Percentiles rank a stretch among this genome's conserved stretches.
These are phyloP conservation scores for Solen grandis DNA, from an alignment of 1,140 invertebrate species.

Conservation along the genomic window DNA sequence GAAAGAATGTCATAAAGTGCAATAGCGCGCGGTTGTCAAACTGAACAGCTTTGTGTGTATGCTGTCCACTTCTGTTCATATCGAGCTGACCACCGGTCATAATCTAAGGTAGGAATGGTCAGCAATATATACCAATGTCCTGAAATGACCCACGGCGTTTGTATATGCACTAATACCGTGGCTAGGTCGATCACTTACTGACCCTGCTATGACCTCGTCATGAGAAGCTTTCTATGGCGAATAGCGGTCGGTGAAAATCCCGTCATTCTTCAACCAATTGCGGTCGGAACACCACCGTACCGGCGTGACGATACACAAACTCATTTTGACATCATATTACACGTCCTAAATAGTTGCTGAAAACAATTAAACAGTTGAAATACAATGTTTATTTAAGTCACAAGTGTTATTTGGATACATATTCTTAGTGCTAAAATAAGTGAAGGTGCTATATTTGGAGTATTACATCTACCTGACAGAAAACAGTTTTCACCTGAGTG, in stretches of 20 bases:
- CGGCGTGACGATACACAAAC: not conserved
- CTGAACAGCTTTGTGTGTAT: not conserved
- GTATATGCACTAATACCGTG: conserved; percentile 12
- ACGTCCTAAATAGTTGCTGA: not conserved
- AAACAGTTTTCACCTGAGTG: too few relatives aligned
- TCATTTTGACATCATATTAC: not conserved
- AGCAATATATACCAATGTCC: conserved; percentile 27
- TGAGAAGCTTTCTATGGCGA: not conserved
- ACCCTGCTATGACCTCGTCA: conserved; percentile 23
- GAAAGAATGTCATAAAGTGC: not conserved
- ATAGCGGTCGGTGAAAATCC: conserved; percentile 28
- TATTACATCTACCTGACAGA: too few relatives aligned
- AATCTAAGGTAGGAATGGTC: not conserved
- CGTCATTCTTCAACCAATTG: not conserved
- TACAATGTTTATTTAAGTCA: not conserved
- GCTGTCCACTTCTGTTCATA: too few relatives aligned
- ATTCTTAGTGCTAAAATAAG: too few relatives aligned
- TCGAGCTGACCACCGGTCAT: not conserved
- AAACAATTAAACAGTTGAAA: too few relatives aligned
- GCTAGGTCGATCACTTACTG: conserved; percentile 49
- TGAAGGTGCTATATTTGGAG: too few relatives aligned
- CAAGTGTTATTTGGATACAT: too few relatives aligned
- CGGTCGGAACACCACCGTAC: not conserved
- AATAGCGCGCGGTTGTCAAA: not conserved
- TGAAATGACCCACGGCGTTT: conserved; percentile 38